Evolutionary conservation across 2,797 vertebrate genomes (phyloP), one percentile per base, ranked within the genome.

Genomic region (Pangasius larnaudii): DNA sequence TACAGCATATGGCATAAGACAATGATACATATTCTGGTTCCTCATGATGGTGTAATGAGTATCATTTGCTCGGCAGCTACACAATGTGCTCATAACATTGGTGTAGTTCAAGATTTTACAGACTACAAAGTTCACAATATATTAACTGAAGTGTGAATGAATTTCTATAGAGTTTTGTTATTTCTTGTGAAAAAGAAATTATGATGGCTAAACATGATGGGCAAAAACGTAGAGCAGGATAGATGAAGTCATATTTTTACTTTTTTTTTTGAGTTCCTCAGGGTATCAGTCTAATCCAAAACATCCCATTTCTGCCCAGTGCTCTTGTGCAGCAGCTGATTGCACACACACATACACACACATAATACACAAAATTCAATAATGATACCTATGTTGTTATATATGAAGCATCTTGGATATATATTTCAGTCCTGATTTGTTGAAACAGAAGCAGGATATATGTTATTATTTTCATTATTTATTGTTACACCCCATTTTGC

Each of bases 391-490:
- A 9, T 82, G 24, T 81, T 81, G 79, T 81, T 81, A 63, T 81
- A 81, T 61, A 80, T 58, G 33, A 59, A 42, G 93, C 94, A 93
- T 95, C 95, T 53, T 91, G 94, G 94, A 87, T 93, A 92, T 94
- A 93, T 92, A 92, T 91, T 93, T 89, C 85, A 71, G 59, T 93
- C 93, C 89, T 88, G 91, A 93, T 94, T 92, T 94, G 94, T 95
- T 93, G 33, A 95, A 95, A 95, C 94, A 94, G 89, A 90, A 85
- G 79, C 85, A 92, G 93, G 53, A 82, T 77, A 86, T 86, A 84
- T 77, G 58, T 79, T 80, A 94, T 95, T 94, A 95, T 94, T 93
- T 91, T 90, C 88, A 93, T 94, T 96, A 95, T 95, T 94, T 95
- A 95, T 93, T 94, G 93, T 91, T 94, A 90, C 92, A 90, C 91